Base-by-base conservation (phyloP, 2,888 invertebrate species). In the Ametastegia equiseti region DNA sequence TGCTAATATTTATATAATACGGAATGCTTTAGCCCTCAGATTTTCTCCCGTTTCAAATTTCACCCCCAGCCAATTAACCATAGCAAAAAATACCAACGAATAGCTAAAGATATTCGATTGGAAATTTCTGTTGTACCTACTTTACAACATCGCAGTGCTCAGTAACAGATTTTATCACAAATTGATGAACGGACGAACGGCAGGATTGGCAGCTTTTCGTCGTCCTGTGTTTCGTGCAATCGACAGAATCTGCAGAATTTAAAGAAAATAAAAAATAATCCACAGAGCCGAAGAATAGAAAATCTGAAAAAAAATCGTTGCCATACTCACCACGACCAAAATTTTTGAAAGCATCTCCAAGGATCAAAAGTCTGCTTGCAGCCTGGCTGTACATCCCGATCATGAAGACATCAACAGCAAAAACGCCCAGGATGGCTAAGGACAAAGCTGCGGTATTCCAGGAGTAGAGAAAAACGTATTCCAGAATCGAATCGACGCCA, bases 111-210 rank as follows among this genome's bases (percentile, higher is more conserved):
- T 6, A 42, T 9, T 9, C 42, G 4, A 30, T 0, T 30, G 30
- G n/a, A 71, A 71, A 30, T 2, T 13, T 30, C 0, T 36, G n/a
- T n/a, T 7, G 1, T 23, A 47, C 45, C 13, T 47, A 71, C 47
- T 71, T 71, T 23, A 47, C 27, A 47, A 71, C 23, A 15, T 71
- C 71, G 71, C 36, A 36, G 33, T 75, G 75, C 33, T 75, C 75
- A 11, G n/a, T 9, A 30, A 75, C 75, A 19, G 75, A 75, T 75
- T 36, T 50, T 45, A 5, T 27, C 1, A 75, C 9, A 1, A 50
- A 36, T 5, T 45, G 75, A 75, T 54, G 75, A 54, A 36, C 5
- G 7, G 39, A 54, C 11, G 1, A 30, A n/a, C 27, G 33, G 36
- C 39, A 19, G 9, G 39, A 27, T 11, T 60, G 60, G 13, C 30